Evolutionary conservation across 2,888 invertebrate species (phyloP).

Genomic region (Nebria brevicollis): DNA sequence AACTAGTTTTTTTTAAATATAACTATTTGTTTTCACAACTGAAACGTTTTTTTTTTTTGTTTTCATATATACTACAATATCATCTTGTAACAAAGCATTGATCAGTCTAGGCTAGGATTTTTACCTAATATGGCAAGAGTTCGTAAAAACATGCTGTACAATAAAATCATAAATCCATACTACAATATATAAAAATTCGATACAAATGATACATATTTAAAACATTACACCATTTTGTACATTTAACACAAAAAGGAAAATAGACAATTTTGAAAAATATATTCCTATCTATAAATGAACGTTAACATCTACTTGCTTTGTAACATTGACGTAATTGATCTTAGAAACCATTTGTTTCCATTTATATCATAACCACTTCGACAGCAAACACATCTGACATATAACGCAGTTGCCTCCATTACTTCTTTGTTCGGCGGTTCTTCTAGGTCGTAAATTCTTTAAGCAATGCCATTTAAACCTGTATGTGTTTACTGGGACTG

Average conservation of each 20-base stretch:
- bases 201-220: constrained; percentile 17
- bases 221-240: constrained; percentile 24
- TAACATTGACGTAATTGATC: constrained; percentile 44
- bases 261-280: constrained; percentile 13
- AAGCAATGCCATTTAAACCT: neutral
- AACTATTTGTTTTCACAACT: constrained; percentile 45
- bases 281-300: neutral
- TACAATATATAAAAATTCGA: constrained; percentile 41
- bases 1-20: constrained; percentile 29
- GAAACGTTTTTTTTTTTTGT: constrained; percentile 27
- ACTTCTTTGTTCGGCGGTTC: neutral
- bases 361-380: neutral
- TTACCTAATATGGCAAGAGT: constrained; percentile 60
- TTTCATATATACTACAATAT: constrained; percentile 50
- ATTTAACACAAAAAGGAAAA: constrained; percentile 24
- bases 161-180: constrained; percentile 26
- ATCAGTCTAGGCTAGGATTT: constrained; percentile 62
- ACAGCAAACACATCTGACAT: neutral
- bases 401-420: neutral
- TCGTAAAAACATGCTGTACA: constrained; percentile 57
- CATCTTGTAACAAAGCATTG: constrained; percentile 58
- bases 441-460: neutral
- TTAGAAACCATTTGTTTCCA: constrained; percentile 22
- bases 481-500: neutral
- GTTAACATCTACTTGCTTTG: constrained; percentile 42